Base-by-base conservation (phyloP, 1,140 invertebrate genomes). In the Oryzaephilus surinamensis region DNA sequence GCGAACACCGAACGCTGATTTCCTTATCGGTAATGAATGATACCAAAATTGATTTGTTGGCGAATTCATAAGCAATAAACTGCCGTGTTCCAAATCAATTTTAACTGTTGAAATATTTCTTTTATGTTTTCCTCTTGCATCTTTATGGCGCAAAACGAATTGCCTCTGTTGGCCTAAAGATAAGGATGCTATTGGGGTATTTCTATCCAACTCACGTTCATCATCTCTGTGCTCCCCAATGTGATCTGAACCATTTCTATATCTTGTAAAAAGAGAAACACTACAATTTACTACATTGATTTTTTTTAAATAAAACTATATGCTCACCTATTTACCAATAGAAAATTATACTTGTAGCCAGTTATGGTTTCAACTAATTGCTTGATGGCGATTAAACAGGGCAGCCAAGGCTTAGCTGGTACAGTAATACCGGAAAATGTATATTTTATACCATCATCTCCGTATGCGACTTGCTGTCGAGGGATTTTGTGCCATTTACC, bases 191-290 rank as follows among this genome's bases (percentile, higher is more conserved):
- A 83, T 83, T 0, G 80, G 77, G 21, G 64, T 60, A 8, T 57
- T 57, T 7, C 54, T 57, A 46, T 74, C 74, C 18, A 84, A 58
- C 42, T 82, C 79, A 28, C 67, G 66, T 60, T 83, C 80, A 53
- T 80, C 74, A 55, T 84, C 81, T 50, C 72, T 67, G 50, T 84
- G 81, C 55, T 80, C 77, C 3, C 79, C 78, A 53, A 83, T 83
- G 43, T 80, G 70, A 57, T 84, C 79, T 24, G 54, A 56, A 4
- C 79, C 81, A 66, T 80, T 70, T 49, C 71, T 67, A 50, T 84
- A 84, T 50, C 81, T 32, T 10, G 7, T 11, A 26, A 26, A 20
- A 11, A 11, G 10, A 14, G 2, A 16, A 24, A 10, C 4, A 24
- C 13, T 15, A 15, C n/a, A 13, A 31, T 32, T 23, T 15, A 4